Base-by-base conservation (phyloP, 64 coral and sea anemone genomes). In the Stylophora pistillata region DNA sequence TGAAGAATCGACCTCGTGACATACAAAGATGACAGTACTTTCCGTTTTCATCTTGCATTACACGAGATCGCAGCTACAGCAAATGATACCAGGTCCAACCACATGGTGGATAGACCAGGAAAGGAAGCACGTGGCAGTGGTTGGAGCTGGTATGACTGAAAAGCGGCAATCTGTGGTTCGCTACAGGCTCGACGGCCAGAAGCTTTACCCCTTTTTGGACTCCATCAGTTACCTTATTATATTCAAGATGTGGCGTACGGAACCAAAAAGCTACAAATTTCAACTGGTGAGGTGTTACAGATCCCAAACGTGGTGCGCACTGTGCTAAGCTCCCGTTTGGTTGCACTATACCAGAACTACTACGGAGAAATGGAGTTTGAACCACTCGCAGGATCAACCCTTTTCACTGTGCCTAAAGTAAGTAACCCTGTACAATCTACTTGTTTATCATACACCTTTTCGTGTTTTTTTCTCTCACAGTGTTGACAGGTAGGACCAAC, bases 391-490 rank as follows among this genome's bases (percentile, higher is more conserved):
- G 92, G 75, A 89, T 78, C 89, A 89, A 92, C 89, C n/a, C 90
- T 95, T 30, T 95, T 95, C 64, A n/a, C 70, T 79, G 89, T 95
- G 47, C 57, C 92, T 41, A 88, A 91, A 86, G 89, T 95, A 84
- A 78, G 62, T 15, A 65, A 88, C 30, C 20, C 29, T 53, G 29
- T 53, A 15, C 61, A 21, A 31, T 57, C 16, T 11, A 20, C 53
- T 56, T 20, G 33, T 1, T 26, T 28, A n/a, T 78, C 11, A n/a
- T 53, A 56, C 76, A 78, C 26, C 21, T 29, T 17, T 47, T 47
- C 3, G 7, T 47, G 37, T 47, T 3, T n/a, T n/a, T n/a, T n/a
- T n/a, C n/a, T n/a, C n/a, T n/a, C n/a, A n/a, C n/a, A n/a, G n/a
- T n/a, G n/a, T n/a, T n/a, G n/a, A n/a, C n/a, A n/a, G n/a, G n/a